Conservation (phyloP, 2,113 vertebrate species). For the Guaruba guarouba region DNA sequence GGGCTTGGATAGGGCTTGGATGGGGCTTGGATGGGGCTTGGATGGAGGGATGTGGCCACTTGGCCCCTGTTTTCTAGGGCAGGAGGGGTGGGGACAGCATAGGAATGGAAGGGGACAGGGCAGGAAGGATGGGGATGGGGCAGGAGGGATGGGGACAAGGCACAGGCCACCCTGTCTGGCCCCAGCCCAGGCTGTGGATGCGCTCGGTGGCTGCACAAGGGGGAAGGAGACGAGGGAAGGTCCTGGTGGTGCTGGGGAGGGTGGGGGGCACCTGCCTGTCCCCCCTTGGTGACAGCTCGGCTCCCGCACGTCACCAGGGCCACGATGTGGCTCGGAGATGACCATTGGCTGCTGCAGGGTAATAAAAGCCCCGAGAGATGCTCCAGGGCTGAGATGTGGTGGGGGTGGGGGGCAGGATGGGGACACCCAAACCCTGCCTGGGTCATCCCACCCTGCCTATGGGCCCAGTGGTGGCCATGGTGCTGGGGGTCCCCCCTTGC, state of each 20-base stretch:
- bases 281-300: accelerated
- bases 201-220: neutral
- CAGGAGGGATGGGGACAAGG: neutral
- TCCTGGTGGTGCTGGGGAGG: neutral
- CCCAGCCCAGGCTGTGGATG: accelerated
- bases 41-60: neutral
- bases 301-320: accelerated
- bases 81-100: neutral
- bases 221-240: neutral
- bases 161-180: neutral
- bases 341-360: neutral
- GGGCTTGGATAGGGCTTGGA: neutral
- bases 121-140: neutral
- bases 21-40: neutral
- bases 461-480: neutral
- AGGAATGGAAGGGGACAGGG: too few species aligned
- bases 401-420: neutral
- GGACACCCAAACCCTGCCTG: neutral
- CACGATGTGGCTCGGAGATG: neutral
- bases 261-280: too few species aligned
- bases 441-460: neutral
- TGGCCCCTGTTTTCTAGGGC: neutral
- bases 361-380: neutral
- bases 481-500: neutral
- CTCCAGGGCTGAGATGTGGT: neutral